These are phyloP conservation scores for Mamestra configurata DNA, from an alignment of 1,140 invertebrate genomes.

Conservation along the genomic window DNA sequence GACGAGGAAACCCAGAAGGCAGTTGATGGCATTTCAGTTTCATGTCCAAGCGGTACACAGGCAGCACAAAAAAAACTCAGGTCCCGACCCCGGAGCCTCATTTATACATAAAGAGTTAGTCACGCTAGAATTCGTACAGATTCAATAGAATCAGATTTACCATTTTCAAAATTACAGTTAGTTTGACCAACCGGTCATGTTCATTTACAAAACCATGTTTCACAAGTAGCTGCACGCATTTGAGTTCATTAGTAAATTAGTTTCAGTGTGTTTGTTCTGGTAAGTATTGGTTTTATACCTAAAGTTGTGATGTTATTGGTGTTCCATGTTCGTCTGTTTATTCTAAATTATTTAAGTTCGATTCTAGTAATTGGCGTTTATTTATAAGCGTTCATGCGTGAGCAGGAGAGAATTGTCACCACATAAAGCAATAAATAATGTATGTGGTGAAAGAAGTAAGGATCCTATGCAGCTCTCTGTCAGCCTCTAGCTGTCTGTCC, in stretches of 20 bases:
- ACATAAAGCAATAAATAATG: neutral
- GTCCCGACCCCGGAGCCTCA: no score
- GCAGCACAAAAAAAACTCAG: no score
- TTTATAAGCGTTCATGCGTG: constrained; percentile 9
- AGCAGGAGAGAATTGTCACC: neutral
- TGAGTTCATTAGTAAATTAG: neutral
- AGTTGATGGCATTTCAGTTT: no score
- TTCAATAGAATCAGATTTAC: neutral
- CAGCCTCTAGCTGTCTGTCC: constrained; percentile 63
- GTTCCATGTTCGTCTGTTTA: neutral
- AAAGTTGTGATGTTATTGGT: neutral
- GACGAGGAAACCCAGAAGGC: no score
- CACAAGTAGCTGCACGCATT: neutral
- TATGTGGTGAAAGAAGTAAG: neutral
- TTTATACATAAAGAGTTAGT: no score
- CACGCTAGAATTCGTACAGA: no score
- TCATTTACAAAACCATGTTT: neutral
- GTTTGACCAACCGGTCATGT: neutral
- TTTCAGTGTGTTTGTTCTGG: neutral
- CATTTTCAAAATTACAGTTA: neutral
- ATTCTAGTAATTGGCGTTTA: neutral
- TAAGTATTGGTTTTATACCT: neutral
- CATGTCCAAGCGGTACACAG: no score
- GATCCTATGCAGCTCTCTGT: constrained; percentile 62
- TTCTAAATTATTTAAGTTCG: neutral